These are phyloP conservation scores for Probosciger aterrimus DNA, from an alignment of 2,113 vertebrate species.

Conservation along the genomic window DNA sequence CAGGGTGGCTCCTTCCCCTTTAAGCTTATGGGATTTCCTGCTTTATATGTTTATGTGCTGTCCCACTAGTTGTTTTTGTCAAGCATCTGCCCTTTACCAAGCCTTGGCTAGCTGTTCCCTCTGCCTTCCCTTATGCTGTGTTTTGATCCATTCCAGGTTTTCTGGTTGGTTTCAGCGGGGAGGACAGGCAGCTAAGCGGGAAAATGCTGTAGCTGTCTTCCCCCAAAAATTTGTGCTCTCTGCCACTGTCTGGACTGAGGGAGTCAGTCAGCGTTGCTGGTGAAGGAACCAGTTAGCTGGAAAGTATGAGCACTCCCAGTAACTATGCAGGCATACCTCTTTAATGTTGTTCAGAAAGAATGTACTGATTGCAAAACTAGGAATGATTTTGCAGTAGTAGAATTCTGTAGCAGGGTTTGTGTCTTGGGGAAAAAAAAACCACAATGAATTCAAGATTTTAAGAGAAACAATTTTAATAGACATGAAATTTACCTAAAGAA, in stretches of 20 bases:
- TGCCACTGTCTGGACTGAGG: not conserved
- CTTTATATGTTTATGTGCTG: conserved; percentile 12
- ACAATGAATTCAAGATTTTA: not conserved
- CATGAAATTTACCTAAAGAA: not conserved
- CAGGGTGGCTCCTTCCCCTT: conserved; percentile 54
- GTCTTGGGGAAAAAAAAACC: not conserved
- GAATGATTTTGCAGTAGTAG: not conserved
- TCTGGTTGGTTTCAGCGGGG: not conserved
- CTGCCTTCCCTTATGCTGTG: not conserved
- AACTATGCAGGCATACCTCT: not conserved
- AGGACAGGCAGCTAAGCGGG: not conserved
- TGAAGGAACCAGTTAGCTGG: not conserved
- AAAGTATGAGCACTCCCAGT: not conserved
- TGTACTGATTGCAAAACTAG: not conserved
- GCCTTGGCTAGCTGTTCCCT: not conserved
- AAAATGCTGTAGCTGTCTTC: not conserved
- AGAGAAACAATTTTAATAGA: not conserved
- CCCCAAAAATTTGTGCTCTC: not conserved
- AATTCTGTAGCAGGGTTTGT: not conserved
- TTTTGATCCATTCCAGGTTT: not conserved
- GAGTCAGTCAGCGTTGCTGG: not conserved
- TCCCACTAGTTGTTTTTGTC: not conserved
- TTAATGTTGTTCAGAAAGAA: not conserved
- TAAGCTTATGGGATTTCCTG: conserved; percentile 53
- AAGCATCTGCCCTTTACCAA: not conserved